These are phyloP conservation scores for Xerus inauris DNA, from an alignment of 2,113 vertebrate species.

Conservation along the genomic window DNA sequence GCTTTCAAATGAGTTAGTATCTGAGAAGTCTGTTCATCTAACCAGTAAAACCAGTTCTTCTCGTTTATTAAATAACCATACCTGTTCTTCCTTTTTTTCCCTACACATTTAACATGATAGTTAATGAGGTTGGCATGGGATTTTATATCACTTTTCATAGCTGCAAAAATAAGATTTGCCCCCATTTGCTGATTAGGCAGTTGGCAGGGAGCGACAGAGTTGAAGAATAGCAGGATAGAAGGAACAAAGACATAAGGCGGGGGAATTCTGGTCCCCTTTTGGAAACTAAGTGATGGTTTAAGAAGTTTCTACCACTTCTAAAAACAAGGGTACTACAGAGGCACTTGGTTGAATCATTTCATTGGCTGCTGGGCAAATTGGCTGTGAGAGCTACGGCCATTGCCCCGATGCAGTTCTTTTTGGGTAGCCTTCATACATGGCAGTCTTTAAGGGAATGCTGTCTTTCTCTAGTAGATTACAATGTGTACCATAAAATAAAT, in stretches of 20 bases:
- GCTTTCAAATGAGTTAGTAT: constrained; percentile 43
- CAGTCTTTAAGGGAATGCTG: neutral
- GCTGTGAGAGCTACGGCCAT: neutral
- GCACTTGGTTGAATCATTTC: neutral
- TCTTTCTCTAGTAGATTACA: neutral
- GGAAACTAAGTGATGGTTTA: neutral
- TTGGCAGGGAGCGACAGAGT: neutral
- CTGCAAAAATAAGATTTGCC: neutral
- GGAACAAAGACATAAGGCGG: neutral
- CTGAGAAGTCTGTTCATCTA: constrained; percentile 8
- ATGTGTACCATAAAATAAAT: neutral
- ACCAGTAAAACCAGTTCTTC: constrained; percentile 29
- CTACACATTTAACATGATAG: neutral
- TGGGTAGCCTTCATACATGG: neutral
- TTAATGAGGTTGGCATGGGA: neutral
- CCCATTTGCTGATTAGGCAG: neutral
- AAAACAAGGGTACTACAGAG: neutral
- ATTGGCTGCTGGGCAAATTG: neutral
- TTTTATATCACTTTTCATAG: neutral
- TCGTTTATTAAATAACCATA: neutral
- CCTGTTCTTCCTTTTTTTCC: neutral
- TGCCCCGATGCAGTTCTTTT: neutral
- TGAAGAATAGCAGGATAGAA: neutral
- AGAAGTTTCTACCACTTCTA: neutral
- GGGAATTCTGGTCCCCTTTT: neutral